These are phyloP conservation scores for Morelia viridis DNA, from an alignment of 2,797 vertebrate species.

Conservation along the genomic window DNA sequence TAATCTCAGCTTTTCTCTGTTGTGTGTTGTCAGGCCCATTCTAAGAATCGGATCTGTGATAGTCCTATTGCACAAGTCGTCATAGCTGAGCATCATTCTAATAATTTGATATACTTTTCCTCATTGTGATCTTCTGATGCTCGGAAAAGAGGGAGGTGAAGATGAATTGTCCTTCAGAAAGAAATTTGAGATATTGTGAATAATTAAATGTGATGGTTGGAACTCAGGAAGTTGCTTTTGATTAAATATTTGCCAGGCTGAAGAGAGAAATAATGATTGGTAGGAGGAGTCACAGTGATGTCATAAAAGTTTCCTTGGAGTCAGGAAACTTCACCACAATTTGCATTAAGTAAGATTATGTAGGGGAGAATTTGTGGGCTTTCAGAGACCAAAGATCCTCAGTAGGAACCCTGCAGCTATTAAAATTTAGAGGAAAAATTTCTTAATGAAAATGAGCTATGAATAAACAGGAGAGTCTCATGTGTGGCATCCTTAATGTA, in stretches of 20 bases:
- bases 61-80: neutral
- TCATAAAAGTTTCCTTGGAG: conserved; percentile 19
- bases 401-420: neutral
- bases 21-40: neutral
- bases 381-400: neutral
- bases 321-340: neutral
- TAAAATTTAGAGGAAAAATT: neutral
- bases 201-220: neutral
- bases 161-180: conserved; percentile 7
- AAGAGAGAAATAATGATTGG: neutral
- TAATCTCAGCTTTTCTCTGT: neutral
- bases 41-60: neutral
- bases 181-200: neutral
- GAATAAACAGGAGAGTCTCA: neutral
- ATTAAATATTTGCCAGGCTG: neutral
- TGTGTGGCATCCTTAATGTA: neutral
- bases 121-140: neutral
- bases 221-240: neutral
- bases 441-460: neutral
- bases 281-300: neutral
- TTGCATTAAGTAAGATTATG: neutral
- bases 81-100: neutral
- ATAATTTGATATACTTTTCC: neutral
- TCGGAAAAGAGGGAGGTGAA: neutral
- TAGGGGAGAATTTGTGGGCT: neutral